Evolutionary conservation across 2,888 invertebrate species (phyloP), one percentile per base, ranked within the genome.

Genomic region (Ormyrus nitidulus): DNA sequence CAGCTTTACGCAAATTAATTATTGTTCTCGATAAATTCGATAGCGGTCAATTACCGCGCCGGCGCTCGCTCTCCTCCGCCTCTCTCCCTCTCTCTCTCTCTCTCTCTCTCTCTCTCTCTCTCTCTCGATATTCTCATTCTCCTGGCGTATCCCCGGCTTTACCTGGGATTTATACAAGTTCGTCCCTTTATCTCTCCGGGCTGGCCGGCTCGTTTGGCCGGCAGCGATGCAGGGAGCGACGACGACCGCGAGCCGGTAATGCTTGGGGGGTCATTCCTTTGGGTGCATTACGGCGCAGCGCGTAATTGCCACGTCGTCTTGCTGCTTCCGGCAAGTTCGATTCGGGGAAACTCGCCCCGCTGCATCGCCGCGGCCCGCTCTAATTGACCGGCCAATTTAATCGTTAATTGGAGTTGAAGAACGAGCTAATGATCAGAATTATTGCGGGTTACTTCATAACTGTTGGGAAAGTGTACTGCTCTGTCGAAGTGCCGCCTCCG

Each of bases 1-100:
- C 78, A 53, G 83, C 83, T 80, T 77, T 81, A 74, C 70, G 76
- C 64, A 65, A 81, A 78, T 72, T 78, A 70, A 70, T 62, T 69
- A 78, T 73, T 56, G 65, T 73, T 48, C 13, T 71, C 69, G 76
- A 77, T 77, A 77, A 77, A 70, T 70, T 77, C 68, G 69, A 76
- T 76, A 62, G 54, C 76, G 76, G 69, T 69, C 76, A 76, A 76
- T 76, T 76, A 69, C 69, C 53, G 53, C 13, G 13, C 5, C 19
- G 19, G 53, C 44, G 54, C 13, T 19, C 7, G 51, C 51, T 13
- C 8, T 7, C 6, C 48, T 19, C 13, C 19, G n/a, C 48, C 13
- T 9, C 19, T 54, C 68, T 34, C n/a, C n/a, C n/a, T n/a, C n/a
- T n/a, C n/a, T n/a, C n/a, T n/a, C n/a, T n/a, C n/a, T n/a, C n/a